Base-by-base conservation (phyloP, 2,888 invertebrate genomes). In the Protula sp. region DNA sequence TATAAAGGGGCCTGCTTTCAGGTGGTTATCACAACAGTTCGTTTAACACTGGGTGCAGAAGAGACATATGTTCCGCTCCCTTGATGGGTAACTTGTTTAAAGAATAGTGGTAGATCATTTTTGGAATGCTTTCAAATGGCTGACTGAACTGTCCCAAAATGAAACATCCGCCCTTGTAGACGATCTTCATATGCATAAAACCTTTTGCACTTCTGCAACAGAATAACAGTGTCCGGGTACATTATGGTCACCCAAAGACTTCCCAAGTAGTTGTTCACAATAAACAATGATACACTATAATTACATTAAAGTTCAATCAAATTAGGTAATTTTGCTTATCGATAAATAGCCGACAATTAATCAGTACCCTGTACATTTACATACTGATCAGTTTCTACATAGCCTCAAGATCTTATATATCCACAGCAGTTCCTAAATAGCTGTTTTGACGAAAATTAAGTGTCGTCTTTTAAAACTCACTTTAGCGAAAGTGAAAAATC, bases 131-230 rank as follows among this genome's bases (percentile, higher is more conserved):
- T 54, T 88, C 87, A 79, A 95, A 97, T 28, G 93, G 92, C 67
- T 92, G 91, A 75, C 92, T 91, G 78, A 94, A 94, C 76, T 91
- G 90, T 3, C 95, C 95, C 71, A 97, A 83, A 57, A 94, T 92
- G 80, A 89, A 95, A 61, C 89, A 88, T 61, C 90, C 90, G 74
- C 87, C 87, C 71, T 88, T 88, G 48, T 66, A 91, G 9, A 77
- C 74, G 66, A 97, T 95, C 71, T 94, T 87, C 90, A 97, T 93
- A 81, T 97, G 95, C 91, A 97, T 94, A 76, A 93, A 94, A 55
- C 95, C 94, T 75, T 91, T 87, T 57, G 92, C 90, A 77, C 94
- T 94, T 83, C 95, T 95, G 71, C 4, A 71, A 67, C 19, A 29
- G 26, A 38, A 38, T n/a, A 38, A n/a, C 9, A 38, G 45, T 14